Evolutionary conservation across 2,888 invertebrate genomes (phyloP), one percentile per base, ranked within the genome.

Genomic region (Sarcophaga rosellei): DNA sequence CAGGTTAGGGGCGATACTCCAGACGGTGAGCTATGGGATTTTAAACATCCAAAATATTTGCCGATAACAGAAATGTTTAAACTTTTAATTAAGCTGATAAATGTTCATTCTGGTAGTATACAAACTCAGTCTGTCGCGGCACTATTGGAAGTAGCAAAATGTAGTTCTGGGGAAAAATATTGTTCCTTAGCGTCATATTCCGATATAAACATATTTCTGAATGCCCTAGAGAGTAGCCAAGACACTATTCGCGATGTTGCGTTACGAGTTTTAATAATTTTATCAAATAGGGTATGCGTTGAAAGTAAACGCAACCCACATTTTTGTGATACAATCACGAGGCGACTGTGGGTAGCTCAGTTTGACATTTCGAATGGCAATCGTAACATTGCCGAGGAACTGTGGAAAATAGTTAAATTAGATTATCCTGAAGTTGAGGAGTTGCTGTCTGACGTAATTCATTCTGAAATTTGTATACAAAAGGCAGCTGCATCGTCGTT

Each of bases 1-100:
- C 95, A 95, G 90, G 94, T 96, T 85, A 94, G 95, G 75, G 94
- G 94, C 1, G 92, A 92, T 74, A 90, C 91, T 1, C 87, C 89
- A 63, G 91, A 91, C 23, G 91, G 92, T 5, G 93, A 93, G 53
- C 90, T 92, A 0, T 93, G 93, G 45, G 95, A 95, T 90, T 93
- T 95, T 79, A 94, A 95, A 89, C 95, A 97, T 92, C 98, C 98
- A 0, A 94, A 95, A 84, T 95, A 97, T 89, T 94, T 98, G 91
- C 98, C 98, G 5, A 94, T 97, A 59, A 95, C 95, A 90, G 96
- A 97, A 91, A 96, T 99, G 95, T 95, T 98, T 91, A 94, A 96
- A 68, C 93, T 98, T 77, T 94, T 98, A 61, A 95, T 98, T 82
- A 95, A 96, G 89, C 94, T 98, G 35, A 96, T 97, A 89, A 95